A percentile compares a stretch with the other conserved stretches of the same genome.
Evolutionary conservation across 2,888 invertebrate genomes (phyloP).

Genomic region (Lumbricus terrestris): DNA sequence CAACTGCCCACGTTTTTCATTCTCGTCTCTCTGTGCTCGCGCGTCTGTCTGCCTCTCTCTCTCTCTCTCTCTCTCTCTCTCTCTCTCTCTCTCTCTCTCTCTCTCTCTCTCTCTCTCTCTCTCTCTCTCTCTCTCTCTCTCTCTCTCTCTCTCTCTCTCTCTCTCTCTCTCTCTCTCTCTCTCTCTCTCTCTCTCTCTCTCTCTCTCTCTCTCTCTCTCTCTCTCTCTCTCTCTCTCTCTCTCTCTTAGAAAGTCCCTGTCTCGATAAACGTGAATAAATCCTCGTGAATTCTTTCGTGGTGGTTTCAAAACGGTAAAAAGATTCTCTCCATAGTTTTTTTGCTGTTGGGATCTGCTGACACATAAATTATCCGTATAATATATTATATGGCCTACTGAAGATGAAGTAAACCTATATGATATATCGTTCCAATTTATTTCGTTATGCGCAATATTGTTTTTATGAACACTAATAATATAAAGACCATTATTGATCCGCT

Average conservation of each 20-base stretch:
- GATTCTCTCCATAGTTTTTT: background rate
- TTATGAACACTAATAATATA: too few species aligned
- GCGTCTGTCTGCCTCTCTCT: too few species aligned
- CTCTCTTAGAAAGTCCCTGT: background rate
- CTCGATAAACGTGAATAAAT: background rate
- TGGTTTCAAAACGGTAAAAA: background rate
- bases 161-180: too few species aligned
- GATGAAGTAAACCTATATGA: too few species aligned
- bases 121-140: background rate
- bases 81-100: background rate
- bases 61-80: background rate
- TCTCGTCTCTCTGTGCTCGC: too few species aligned
- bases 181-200: too few species aligned
- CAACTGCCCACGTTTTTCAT: too few species aligned
- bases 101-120: background rate
- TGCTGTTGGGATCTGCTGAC: background rate
- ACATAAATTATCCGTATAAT: background rate
- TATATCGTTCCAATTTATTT: too few species aligned
- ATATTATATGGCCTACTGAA: too few species aligned
- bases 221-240: background rate
- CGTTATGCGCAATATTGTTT: too few species aligned
- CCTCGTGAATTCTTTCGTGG: background rate
- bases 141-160: background rate
- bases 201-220: background rate
- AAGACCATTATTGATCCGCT: too few species aligned